Percentiles rank a stretch among this genome's conserved stretches.
Conservation (phyloP, 1,140 invertebrate genomes). For the Mycetomoellerius zeteki region DNA sequence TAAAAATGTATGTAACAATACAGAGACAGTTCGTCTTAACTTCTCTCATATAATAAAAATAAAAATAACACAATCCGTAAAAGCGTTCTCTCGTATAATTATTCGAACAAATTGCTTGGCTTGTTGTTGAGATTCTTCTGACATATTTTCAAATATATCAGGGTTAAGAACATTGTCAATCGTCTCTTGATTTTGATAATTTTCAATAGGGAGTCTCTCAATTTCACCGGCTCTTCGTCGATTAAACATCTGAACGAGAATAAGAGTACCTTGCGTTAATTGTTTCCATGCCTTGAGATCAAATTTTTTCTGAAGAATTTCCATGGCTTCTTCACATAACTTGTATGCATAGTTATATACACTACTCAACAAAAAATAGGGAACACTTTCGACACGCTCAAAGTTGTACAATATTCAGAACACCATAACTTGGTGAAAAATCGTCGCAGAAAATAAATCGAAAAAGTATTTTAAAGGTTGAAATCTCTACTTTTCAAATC, state of each 20-base stretch:
- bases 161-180: background rate
- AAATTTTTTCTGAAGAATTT: constrained; percentile 31
- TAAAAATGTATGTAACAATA: constrained; percentile 26
- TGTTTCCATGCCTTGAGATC: constrained; percentile 32
- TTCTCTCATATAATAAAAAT: background rate
- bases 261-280: constrained; percentile 31
- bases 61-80: too few species aligned
- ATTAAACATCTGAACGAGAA: constrained; percentile 43
- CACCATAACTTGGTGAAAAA: too few species aligned
- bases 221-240: constrained; percentile 39
- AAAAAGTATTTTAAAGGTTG: too few species aligned
- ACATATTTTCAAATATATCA: constrained; percentile 23
- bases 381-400: too few species aligned
- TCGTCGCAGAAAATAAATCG: too few species aligned
- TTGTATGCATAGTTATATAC: background rate
- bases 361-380: too few species aligned
- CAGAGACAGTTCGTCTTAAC: background rate
- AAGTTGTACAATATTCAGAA: too few species aligned
- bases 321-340: background rate
- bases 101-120: constrained; percentile 19
- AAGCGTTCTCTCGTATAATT: constrained; percentile 4
- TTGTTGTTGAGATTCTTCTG: constrained; percentile 16
- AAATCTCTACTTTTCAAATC: too few species aligned
- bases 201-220: constrained; percentile 21
- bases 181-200: constrained; percentile 35